These are phyloP conservation scores for Metopolophium dirhodum DNA, from an alignment of 1,140 invertebrate genomes.

Conservation along the genomic window DNA sequence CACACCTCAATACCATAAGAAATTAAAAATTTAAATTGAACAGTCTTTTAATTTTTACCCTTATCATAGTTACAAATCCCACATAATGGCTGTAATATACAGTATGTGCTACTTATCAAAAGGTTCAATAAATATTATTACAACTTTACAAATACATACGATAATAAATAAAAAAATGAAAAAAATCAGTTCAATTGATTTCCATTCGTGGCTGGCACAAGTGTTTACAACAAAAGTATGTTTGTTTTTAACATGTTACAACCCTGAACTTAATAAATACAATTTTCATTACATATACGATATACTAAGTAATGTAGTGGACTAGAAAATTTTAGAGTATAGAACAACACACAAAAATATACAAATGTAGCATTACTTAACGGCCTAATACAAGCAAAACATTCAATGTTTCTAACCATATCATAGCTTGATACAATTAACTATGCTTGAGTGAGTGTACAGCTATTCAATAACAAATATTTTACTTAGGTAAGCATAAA, in stretches of 20 bases:
- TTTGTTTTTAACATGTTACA: neutral
- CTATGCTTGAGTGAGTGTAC: neutral
- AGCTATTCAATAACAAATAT: neutral
- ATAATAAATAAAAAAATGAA: neutral
- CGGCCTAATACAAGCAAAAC: neutral
- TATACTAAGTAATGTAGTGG: neutral
- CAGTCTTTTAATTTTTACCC: constrained; percentile 53
- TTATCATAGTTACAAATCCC: constrained; percentile 44
- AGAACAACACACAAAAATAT: neutral
- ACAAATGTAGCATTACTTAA: neutral
- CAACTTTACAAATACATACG: neutral
- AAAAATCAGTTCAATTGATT: constrained; percentile 40
- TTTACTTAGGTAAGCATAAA: neutral
- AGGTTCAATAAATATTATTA: neutral
- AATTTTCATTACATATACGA: neutral
- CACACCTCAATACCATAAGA: constrained; percentile 27
- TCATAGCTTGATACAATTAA: neutral
- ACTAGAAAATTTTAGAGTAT: neutral
- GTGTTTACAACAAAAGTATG: neutral
- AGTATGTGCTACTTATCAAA: neutral
- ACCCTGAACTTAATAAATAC: neutral
- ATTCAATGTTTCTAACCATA: neutral
- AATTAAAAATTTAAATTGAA: constrained; percentile 46
- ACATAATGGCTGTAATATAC: constrained; percentile 27
- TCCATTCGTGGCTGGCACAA: neutral